Base-by-base conservation (phyloP, 2,888 invertebrate genomes). In the Hyposoter didymator region DNA sequence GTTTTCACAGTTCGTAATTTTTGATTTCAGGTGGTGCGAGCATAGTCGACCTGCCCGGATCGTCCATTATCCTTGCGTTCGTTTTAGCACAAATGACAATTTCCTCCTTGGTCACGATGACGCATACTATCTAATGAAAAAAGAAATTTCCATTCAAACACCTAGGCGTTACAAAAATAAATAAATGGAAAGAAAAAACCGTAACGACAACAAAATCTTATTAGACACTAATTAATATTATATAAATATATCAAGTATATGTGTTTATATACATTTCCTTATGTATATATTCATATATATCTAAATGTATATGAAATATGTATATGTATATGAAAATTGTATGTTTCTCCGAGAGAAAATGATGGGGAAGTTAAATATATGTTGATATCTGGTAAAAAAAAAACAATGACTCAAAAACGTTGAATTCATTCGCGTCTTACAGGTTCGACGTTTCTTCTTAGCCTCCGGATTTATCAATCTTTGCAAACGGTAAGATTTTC, bases 381-480 rank as follows among this genome's bases (percentile, higher is more conserved):
- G 85, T 85, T 85, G 85, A 85, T 85, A 85, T 85, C 85, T 85
- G 75, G 82, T 80, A 76, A 82, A 69, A 78, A 82, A 82, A 70
- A 39, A 62, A 52, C 6, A 35, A 39, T 47, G n/a, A 4, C 4
- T 19, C 19, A 14, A 59, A 28, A 28, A 5, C 4, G 22, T 12
- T 59, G 5, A 59, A 59, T 59, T 59, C 5, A 28, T 59, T 59
- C 14, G 28, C 14, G 28, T 5, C 14, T 28, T 59, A 0, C 19
- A 59, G 12, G 28, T 28, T 22, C 28, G 12, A 59, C 55, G 1
- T 59, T 12, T 19, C 10, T 12, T 28, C 3, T 2, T 4, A 28
- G 4, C 28, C 14, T 22, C 14, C 28, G 28, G 12, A 8, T 8
- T 52, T 28, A 12, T 12, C 10, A 55, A 59, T 12, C 12, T 4